phyloP scores from a whole-genome alignment of 2,113 vertebrate genomes.

The Pao palembangensis region DNA sequence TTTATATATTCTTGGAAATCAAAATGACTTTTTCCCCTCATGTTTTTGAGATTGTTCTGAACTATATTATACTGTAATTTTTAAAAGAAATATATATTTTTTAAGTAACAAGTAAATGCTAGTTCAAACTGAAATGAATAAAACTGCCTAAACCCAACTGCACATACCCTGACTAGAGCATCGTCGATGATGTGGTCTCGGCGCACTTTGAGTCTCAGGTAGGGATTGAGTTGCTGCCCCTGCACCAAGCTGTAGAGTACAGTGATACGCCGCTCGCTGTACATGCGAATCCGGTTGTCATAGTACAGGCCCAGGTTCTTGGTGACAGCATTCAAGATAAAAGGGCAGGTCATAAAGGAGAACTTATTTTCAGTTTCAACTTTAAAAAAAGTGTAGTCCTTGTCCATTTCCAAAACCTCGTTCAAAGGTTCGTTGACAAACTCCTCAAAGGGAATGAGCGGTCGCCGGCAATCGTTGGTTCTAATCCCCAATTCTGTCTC shows the following conservation, averaged over 20 bases:
- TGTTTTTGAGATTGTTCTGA: too few species aligned
- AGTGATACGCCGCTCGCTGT: conserved; percentile 96
- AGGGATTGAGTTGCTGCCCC: conserved; percentile 96
- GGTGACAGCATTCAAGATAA: conserved; percentile 96
- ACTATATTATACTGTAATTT: too few species aligned
- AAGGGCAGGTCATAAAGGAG: conserved; percentile 99
- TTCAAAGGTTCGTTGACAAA: conserved; percentile 98
- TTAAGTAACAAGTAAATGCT: too few species aligned
- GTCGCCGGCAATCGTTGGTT: conserved; percentile 91
- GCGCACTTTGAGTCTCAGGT: conserved; percentile 93
- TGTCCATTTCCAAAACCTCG: conserved; percentile 99
- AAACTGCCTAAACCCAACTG: too few species aligned
- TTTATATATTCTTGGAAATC: too few species aligned
- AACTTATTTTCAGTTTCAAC: conserved; percentile 99
- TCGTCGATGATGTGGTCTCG: conserved; percentile 98
- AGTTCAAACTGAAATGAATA: too few species aligned
- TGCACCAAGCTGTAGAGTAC: conserved; percentile 98
- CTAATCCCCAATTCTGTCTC: conserved; percentile 95
- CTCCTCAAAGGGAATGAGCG: conserved; percentile 93
- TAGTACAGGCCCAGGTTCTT: conserved; percentile 99
- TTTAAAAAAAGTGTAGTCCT: conserved; percentile 99
- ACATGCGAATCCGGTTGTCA: conserved; percentile 99
- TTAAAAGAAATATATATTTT: too few species aligned
- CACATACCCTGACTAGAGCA: conserved; percentile 88
- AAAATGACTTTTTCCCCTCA: too few species aligned